These are phyloP conservation scores for Caprella mutica DNA, from an alignment of 2,888 invertebrate genomes.

Conservation along the genomic window DNA sequence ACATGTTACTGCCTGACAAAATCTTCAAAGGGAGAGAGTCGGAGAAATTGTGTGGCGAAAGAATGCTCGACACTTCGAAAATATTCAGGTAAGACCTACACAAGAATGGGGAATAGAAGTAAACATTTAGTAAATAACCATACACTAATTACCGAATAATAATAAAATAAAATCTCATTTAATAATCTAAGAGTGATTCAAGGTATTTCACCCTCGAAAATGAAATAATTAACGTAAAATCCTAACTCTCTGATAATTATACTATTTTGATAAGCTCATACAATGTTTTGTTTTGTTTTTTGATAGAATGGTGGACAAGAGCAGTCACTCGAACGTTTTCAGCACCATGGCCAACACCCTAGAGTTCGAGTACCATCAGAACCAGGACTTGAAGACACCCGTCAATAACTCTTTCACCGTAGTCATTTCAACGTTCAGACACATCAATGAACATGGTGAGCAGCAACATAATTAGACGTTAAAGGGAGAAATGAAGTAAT, in stretches of 20 bases:
- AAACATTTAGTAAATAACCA: no score
- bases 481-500: no score
- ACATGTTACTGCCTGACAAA: slow-evolving; percentile 7
- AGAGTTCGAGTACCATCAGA: slow-evolving; percentile 21
- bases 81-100: slow-evolving; percentile 6
- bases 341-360: slow-evolving; percentile 19
- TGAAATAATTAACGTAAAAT: no score
- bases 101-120: no score
- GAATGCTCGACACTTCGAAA: slow-evolving; percentile 5
- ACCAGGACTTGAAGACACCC: slow-evolving; percentile 1
- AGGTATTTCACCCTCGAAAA: no score
- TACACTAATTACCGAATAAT: no score
- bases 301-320: slow-evolving; percentile 15
- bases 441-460: slow-evolving; percentile 19
- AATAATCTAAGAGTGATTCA: no score
- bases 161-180: no score
- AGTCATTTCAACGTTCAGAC: slow-evolving; percentile 26
- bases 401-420: slow-evolving; percentile 26
- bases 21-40: slow-evolving; percentile 12
- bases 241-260: no score
- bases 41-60: slow-evolving; percentile 14
- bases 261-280: no score
- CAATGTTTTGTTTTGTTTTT: background rate
- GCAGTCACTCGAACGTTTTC: slow-evolving; percentile 25
- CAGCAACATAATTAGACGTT: no score